Percentiles rank a stretch among this genome's conserved stretches.
phyloP scores from a whole-genome alignment of 2,888 invertebrate genomes.

The Resseliella maxima region DNA sequence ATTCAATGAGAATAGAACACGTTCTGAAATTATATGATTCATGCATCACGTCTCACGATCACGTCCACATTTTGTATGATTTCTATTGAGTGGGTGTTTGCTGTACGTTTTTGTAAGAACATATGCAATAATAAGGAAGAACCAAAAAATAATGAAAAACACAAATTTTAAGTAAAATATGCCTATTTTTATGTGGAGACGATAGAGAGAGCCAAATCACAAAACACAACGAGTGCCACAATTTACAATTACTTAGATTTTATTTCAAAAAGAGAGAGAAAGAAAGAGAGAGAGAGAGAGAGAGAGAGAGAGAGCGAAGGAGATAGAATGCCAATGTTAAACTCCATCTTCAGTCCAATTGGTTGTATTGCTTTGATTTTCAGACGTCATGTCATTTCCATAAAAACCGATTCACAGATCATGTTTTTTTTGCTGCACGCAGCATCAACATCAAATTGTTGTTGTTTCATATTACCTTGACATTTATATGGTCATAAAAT shows the following conservation, averaged over 20 bases:
- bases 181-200: too few species aligned
- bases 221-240: too few species aligned
- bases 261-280: too few species aligned
- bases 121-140: not conserved
- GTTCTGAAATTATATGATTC: not conserved
- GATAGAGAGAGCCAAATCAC: not conserved
- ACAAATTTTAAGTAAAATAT: too few species aligned
- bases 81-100: not conserved
- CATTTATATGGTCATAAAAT: slow-evolving; percentile 4
- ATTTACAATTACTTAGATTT: too few species aligned
- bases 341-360: not conserved
- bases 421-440: not conserved
- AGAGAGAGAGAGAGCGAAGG: too few species aligned
- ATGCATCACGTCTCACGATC: not conserved
- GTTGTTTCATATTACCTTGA: slow-evolving; percentile 4
- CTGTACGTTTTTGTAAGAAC: not conserved
- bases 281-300: too few species aligned
- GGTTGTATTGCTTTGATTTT: too few species aligned
- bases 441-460: not conserved
- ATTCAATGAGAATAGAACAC: not conserved
- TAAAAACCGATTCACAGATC: not conserved
- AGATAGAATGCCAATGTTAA: not conserved
- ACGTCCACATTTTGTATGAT: not conserved
- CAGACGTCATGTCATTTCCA: not conserved
- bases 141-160: not conserved